Conservation (phyloP, 1,140 invertebrate genomes). For the Pogonus chalceus region DNA sequence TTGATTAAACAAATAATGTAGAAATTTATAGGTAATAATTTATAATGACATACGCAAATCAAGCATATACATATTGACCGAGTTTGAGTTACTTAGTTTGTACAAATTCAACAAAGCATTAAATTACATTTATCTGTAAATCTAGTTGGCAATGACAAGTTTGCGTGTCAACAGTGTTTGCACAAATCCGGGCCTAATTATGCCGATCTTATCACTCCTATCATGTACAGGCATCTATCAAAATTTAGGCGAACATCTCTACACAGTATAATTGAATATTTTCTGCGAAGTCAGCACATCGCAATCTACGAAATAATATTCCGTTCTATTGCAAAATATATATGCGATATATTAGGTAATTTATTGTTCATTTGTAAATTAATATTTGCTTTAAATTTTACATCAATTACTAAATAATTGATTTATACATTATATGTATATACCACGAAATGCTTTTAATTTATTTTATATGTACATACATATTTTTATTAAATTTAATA, state of each 20-base stretch:
- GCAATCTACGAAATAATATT: background rate
- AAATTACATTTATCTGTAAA: no score
- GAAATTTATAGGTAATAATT: no score
- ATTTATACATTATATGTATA: no score
- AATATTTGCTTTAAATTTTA: background rate
- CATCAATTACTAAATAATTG: no score
- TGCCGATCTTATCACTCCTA: background rate
- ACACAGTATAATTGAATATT: conserved; percentile 1
- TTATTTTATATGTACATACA: no score
- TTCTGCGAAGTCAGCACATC: background rate
- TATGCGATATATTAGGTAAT: background rate
- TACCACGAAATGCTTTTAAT: no score
- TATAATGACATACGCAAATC: no score
- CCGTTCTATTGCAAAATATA: background rate
- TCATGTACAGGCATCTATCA: background rate
- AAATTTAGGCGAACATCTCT: background rate
- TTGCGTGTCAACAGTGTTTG: background rate
- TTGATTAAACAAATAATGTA: no score
- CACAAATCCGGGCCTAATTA: background rate
- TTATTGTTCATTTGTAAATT: conserved; percentile 1
- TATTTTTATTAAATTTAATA: no score
- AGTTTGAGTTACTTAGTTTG: no score
- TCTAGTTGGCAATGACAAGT: background rate
- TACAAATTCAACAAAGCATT: no score
- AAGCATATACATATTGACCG: no score